Base-by-base conservation (phyloP, 2,888 invertebrate genomes). In the Drymonia ruficornis region DNA sequence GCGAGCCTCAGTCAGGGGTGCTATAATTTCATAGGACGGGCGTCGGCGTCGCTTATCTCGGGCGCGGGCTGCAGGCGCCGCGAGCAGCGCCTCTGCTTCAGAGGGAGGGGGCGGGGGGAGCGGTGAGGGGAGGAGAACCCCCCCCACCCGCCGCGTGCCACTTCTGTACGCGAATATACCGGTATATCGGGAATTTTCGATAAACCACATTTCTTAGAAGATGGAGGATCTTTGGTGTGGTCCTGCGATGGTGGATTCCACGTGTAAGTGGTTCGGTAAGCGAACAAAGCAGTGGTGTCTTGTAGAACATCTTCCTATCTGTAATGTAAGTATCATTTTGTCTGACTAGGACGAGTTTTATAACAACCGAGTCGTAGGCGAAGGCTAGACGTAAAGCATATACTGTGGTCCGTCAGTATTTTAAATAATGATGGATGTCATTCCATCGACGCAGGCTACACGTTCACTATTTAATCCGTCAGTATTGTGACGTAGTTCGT, bases 1-100 rank as follows among this genome's bases (percentile, higher is more conserved):
- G 56, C 61, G 59, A 71, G 75, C 72, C 73, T 31, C 46, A 56
- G 56, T 50, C 69, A 81, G 84, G 80, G 88, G 89, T 80, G 88
- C 86, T 84, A 89, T 89, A 89, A 89, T 90, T 89, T 86, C 85
- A 87, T 87, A 88, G 89, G 88, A 87, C 89, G 89, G 87, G 89
- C 88, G 90, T 87, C 87, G 89, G 83, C 85, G 82, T 76, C 89
- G 90, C 89, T 90, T 91, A 90, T 89, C 90, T 84, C 83, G 87
- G 86, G 87, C 87, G 88, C 84, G 84, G 84, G 83, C 78, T 87
- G 78, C 84, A 89, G 89, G 90, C 89, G 88, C 87, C 89, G 80
- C 76, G 68, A 80, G 73, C 83, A 84, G 82, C 89, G 88, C 89
- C 89, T 89, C 75, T 71, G 68, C 68, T 56, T 56, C 16, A 49